phyloP scores from a whole-genome alignment of 2,113 vertebrate species.

The Pholis gunnellus region DNA sequence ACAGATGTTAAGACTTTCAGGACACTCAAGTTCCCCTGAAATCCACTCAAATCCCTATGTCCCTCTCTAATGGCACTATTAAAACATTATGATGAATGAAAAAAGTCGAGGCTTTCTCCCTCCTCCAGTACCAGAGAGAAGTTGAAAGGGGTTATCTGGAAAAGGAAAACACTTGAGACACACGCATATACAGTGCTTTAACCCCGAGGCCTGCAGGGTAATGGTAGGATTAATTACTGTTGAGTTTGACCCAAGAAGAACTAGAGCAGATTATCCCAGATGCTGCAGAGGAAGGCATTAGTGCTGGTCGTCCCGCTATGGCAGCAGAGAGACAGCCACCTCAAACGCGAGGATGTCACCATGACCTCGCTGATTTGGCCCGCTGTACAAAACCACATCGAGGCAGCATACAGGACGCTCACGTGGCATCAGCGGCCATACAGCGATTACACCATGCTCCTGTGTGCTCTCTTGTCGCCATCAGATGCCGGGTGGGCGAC shows the following conservation, averaged over 20 bases:
- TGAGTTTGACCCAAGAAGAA: constrained; percentile 81
- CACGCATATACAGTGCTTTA: constrained; percentile 45
- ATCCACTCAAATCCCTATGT: constrained; percentile 57
- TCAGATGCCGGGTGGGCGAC: constrained; percentile 29
- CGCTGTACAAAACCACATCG: constrained; percentile 35
- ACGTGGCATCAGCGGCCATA: constrained; percentile 35
- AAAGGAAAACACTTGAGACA: constrained; percentile 50
- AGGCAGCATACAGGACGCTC: constrained; percentile 22
- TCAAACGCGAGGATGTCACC: constrained; percentile 56
- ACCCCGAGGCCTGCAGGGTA: constrained; percentile 64
- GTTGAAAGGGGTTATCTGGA: constrained; percentile 49
- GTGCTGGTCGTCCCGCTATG: constrained; percentile 53
- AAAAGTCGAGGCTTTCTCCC: constrained; percentile 16
- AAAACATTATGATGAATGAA: constrained; percentile 60
- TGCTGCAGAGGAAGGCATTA: constrained; percentile 75
- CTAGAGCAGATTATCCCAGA: constrained; percentile 80
- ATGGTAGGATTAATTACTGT: constrained; percentile 81
- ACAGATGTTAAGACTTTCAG: constrained; percentile 36
- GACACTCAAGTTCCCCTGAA: constrained; percentile 44
- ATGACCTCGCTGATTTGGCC: constrained; percentile 56
- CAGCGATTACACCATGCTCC: not conserved
- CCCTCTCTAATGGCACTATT: constrained; percentile 44
- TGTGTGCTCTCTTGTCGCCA: not conserved
- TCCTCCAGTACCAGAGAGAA: not conserved
- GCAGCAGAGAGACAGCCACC: constrained; percentile 57